Conservation (phyloP, 2,113 vertebrate genomes). For the Recurvirostra avosetta region DNA sequence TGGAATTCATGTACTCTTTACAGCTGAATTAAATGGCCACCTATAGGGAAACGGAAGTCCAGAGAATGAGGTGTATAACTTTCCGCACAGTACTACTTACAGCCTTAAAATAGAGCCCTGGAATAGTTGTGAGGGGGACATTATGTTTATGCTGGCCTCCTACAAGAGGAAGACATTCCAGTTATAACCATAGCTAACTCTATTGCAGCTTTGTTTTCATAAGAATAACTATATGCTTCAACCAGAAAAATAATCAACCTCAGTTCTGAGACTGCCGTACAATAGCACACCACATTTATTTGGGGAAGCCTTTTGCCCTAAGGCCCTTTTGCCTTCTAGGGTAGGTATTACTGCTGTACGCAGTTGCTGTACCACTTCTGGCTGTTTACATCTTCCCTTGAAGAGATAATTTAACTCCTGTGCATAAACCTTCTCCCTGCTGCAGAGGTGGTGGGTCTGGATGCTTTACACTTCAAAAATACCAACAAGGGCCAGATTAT, state of each 20-base stretch:
- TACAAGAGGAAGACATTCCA: not conserved
- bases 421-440: not conserved
- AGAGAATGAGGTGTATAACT: not conserved
- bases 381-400: not conserved
- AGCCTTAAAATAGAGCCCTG: not conserved
- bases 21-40: slow-evolving; percentile 17
- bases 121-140: not conserved
- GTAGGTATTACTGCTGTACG: not conserved
- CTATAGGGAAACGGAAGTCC: not conserved
- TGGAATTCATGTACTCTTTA: not conserved
- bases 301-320: not conserved
- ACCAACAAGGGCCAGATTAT: not conserved
- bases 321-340: not conserved
- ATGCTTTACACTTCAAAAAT: not conserved
- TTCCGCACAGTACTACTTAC: not conserved
- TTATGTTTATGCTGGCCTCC: not conserved
- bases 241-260: not conserved
- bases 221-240: not conserved
- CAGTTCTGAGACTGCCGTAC: not conserved
- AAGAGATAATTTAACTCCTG: slow-evolving; percentile 10
- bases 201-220: not conserved
- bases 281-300: not conserved
- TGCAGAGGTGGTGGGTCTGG: not conserved
- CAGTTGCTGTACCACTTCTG: not conserved
- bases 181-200: not conserved